Evolutionary conservation across 2,797 vertebrate genomes (phyloP), one percentile per base, ranked within the genome.

Genomic region (Anguilla megastoma): DNA sequence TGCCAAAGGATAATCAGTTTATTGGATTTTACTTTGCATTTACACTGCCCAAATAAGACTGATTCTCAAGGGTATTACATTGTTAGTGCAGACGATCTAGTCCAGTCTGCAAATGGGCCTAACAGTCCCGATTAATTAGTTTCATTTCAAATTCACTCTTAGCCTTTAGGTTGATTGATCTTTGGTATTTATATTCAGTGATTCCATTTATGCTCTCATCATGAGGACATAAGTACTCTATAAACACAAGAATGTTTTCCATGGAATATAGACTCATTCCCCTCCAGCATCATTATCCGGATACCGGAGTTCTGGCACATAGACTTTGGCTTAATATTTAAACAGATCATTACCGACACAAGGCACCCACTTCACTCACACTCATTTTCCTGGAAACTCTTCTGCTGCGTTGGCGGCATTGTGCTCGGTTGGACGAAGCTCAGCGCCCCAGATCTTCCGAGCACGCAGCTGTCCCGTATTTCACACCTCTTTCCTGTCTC

Each of bases 401-500:
- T 36, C 36, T 18, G 41, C 24, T n/a, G 12, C n/a, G 4, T 52
- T 83, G 21, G 2, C 84, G 33, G 84, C 56, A 24, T 45, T 27
- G 1, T 7, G 6, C 24, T 9, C 2, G 16, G 18, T n/a, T n/a
- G 24, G 21, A 82, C 2, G 12, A n/a, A 16, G 33, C 14, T 76
- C 33, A 76, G 3, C 74, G 33, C n/a, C 18, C 74, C 30, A 16
- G 41, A 33, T 21, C 10, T 76, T 41, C 33, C 41, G 12, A 36
- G 69, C 69, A 74, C 30, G 14, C 10, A 41, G 74, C 48, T 83
- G 36, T 86, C 24, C 66, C 48, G 5, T 87, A 7, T 88, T 33
- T 74, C 74, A 71, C 8, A 16, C 71, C 54, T 80, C 82, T 87
- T 52, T 87, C 90, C 83, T 90, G 48, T 89, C 24, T 88, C 93